These are phyloP conservation scores for Volucella bombylans DNA, from an alignment of 2,888 invertebrate genomes.

Conservation along the genomic window DNA sequence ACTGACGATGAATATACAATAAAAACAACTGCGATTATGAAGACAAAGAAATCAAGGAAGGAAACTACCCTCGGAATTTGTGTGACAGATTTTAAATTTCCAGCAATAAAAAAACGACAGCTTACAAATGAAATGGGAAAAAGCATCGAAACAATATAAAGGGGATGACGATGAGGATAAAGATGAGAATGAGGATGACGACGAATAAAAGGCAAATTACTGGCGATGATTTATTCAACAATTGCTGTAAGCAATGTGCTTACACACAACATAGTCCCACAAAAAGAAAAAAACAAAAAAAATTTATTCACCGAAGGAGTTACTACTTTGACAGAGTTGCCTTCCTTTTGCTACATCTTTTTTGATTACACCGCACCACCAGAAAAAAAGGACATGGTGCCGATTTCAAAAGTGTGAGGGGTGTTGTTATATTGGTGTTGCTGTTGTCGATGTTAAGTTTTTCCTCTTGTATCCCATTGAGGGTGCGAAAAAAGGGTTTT, in stretches of 20 bases:
- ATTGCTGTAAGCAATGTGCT: conserved; percentile 71
- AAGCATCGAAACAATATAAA: too few relatives aligned
- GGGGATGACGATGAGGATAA: conserved; percentile 49
- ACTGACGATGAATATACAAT: neutral
- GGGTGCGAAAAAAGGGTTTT: conserved; percentile 60
- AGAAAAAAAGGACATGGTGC: conserved; percentile 62
- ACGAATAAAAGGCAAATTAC: conserved; percentile 71
- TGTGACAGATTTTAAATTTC: conserved; percentile 72
- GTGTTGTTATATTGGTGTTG: neutral
- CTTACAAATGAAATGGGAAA: too few relatives aligned
- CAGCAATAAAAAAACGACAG: conserved; percentile 60
- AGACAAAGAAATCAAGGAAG: conserved; percentile 44
- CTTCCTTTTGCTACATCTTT: conserved; percentile 10
- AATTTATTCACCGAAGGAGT: conserved; percentile 44
- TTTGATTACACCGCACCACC: conserved; percentile 1
- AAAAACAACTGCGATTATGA: neutral
- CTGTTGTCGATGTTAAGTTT: conserved; percentile 72
- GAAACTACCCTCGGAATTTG: conserved; percentile 55
- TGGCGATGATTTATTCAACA: conserved; percentile 73
- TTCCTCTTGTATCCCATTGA: conserved; percentile 8
- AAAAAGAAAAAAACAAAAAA: too few relatives aligned
- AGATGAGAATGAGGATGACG: conserved; percentile 59
- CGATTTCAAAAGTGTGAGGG: conserved; percentile 48
- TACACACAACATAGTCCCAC: conserved; percentile 15
- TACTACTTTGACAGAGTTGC: conserved; percentile 44